Conservation (phyloP, 1,140 invertebrate species). For the Stegodyphus mimosarum region DNA sequence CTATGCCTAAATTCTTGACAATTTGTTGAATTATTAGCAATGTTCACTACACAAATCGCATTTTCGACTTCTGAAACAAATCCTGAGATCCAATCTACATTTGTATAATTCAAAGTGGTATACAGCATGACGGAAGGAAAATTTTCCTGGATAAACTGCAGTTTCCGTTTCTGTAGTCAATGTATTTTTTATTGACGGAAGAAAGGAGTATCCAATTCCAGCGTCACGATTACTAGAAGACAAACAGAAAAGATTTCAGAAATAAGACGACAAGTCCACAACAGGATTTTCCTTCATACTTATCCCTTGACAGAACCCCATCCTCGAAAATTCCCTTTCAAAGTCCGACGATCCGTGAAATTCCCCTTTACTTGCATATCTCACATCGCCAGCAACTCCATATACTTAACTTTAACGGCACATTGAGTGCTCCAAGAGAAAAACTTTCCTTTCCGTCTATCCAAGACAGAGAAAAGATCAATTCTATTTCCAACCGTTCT, state of each 20-base stretch:
- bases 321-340: constrained; percentile 46
- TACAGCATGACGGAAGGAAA: neutral
- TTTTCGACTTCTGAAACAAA: neutral
- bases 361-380: constrained; percentile 55
- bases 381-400: constrained; percentile 37
- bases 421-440: constrained; percentile 43
- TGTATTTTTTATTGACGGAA: neutral
- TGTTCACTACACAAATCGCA: neutral
- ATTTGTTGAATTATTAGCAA: no score
- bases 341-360: constrained; percentile 52
- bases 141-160: neutral
- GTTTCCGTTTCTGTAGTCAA: neutral
- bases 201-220: neutral
- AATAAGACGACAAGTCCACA: constrained; percentile 32
- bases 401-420: constrained; percentile 57
- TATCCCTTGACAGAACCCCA: constrained; percentile 19
- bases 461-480: constrained; percentile 48
- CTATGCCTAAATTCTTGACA: no score
- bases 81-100: neutral
- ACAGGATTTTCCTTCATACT: constrained; percentile 29
- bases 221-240: constrained; percentile 2
- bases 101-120: neutral
- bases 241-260: constrained; percentile 26
- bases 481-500: constrained; percentile 47
- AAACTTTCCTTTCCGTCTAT: constrained; percentile 38